A percentile compares a stretch with the other conserved stretches of the same genome.
These are phyloP conservation scores for Galbula dea DNA, from an alignment of 2,113 vertebrate genomes.

Conservation along the genomic window DNA sequence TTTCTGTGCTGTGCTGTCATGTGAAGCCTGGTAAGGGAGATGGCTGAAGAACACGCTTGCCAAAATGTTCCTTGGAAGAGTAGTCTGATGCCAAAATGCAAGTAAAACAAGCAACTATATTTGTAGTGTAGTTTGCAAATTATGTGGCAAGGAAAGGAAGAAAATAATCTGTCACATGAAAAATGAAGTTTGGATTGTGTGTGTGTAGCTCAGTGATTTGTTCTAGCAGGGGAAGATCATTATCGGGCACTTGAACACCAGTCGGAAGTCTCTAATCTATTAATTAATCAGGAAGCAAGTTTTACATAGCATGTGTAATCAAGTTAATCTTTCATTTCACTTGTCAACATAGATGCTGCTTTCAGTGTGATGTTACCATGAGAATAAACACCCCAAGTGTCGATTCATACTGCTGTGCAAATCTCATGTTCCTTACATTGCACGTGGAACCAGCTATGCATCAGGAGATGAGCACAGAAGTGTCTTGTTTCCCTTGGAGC, in stretches of 20 bases:
- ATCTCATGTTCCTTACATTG: background rate
- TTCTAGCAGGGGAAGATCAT: background rate
- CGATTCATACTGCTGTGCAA: background rate
- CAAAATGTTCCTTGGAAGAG: constrained; percentile 15
- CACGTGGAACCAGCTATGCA: background rate
- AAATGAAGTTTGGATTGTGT: constrained; percentile 24
- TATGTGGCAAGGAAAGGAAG: constrained; percentile 24
- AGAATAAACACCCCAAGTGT: background rate
- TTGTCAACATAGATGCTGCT: background rate
- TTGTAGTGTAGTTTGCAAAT: constrained; percentile 50
- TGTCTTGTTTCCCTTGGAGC: background rate
- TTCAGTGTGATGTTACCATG: background rate
- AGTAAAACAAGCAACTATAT: background rate
- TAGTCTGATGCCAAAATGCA: constrained; percentile 16
- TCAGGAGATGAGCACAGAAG: background rate
- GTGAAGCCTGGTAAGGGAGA: constrained; percentile 6
- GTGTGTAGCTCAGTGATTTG: constrained; percentile 28
- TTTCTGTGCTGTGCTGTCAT: background rate
- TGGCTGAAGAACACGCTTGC: constrained; percentile 5
- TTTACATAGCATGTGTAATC: constrained; percentile 27
- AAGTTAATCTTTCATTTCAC: constrained; percentile 39
- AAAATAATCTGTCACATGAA: constrained; percentile 53
- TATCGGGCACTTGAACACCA: constrained; percentile 36
- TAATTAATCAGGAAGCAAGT: constrained; percentile 44
- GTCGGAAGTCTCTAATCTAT: constrained; percentile 36